A percentile compares a stretch with the other conserved stretches of the same genome.
These are phyloP conservation scores for Rhabdomys dilectus DNA, from an alignment of 2,113 vertebrate genomes.

Conservation along the genomic window DNA sequence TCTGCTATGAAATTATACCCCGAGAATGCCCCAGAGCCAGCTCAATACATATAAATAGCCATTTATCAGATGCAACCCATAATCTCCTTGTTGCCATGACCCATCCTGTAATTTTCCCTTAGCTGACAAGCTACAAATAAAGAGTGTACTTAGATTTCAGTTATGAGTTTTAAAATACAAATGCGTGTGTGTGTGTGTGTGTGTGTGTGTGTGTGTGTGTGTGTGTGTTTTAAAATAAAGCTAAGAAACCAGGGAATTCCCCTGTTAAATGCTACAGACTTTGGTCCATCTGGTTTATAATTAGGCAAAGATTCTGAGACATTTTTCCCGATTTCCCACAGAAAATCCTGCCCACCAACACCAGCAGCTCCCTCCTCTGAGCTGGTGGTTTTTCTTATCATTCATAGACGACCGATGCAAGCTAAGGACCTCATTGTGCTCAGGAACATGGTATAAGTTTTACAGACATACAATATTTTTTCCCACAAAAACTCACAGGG, in stretches of 20 bases:
- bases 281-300: conserved; percentile 30
- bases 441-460: background rate
- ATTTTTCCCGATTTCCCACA: background rate
- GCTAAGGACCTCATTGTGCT: background rate
- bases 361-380: background rate
- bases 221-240: too few relatives aligned
- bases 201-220: too few relatives aligned
- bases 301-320: background rate
- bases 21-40: conserved; percentile 61
- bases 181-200: too few relatives aligned
- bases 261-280: conserved; percentile 59
- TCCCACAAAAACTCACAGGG: background rate
- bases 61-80: conserved; percentile 77
- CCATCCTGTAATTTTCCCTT: conserved; percentile 80
- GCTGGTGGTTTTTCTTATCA: background rate
- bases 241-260: conserved; percentile 68
- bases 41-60: conserved; percentile 61
- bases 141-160: conserved; percentile 72
- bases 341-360: background rate
- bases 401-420: background rate
- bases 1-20: conserved; percentile 75
- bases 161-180: conserved; percentile 76
- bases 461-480: background rate
- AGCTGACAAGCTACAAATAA: conserved; percentile 79
- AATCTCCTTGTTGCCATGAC: conserved; percentile 70